Evolutionary conservation across 2,113 vertebrate genomes (phyloP), one percentile per base, ranked within the genome.

Genomic region (Atrichornis clamosus): DNA sequence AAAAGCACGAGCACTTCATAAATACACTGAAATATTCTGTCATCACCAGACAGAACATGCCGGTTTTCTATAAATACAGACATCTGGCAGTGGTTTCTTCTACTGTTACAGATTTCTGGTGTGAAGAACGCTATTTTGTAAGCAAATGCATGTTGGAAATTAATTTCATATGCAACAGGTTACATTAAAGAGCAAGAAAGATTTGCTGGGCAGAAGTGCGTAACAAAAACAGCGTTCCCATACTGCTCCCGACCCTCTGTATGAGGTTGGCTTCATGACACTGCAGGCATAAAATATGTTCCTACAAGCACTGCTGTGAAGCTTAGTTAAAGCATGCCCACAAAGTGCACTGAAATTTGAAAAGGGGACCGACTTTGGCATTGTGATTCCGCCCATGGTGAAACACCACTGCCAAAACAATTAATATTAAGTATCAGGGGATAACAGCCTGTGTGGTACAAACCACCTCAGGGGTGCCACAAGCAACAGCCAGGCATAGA

Each of bases 1-100:
- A 41, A 92, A 91, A 89, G 89, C 83, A 94, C 6, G 37, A 94
- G 89, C 84, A 80, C 88, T 94, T 90, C 96, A 96, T 93, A 96
- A 93, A 95, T 96, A 96, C 49, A 93, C 83, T 90, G 88, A 96
- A 96, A 96, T 93, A 77, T 94, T 93, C 96, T 96, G 94, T 97
- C 93, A 93, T 86, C 78, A 0, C 90, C 53, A 86, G 75, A 85
- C 41, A 92, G 84, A 84, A 93, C 60, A 67, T 59, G 88, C 74
- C 30, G 41, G 81, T 78, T 93, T 87, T 74, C 93, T 88, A 74
- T 72, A 93, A 95, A 92, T 95, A 87, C 1, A 93, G 94, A 95
- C 96, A 95, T 92, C 83, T 95, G 95, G 90, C 9, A 9, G 63
- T 59, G 65, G 90, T 84, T 97, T 93, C 69, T 95, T 89, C 89